These are phyloP conservation scores for Menidia menidia DNA, from an alignment of 2,797 vertebrate genomes.

Conservation along the genomic window DNA sequence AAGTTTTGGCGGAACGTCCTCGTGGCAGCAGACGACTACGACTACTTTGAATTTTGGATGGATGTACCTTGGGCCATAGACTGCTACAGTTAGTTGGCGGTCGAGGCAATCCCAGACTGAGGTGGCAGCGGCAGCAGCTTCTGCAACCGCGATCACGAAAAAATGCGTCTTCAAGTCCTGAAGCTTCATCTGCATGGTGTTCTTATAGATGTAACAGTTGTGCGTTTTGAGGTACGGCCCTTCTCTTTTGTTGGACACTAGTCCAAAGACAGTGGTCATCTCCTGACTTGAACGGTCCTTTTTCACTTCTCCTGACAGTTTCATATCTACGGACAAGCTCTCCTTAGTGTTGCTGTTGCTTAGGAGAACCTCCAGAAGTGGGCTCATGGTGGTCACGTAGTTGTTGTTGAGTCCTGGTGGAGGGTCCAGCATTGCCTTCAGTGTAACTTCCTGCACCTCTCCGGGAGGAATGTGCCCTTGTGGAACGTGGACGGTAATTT, in stretches of 20 bases:
- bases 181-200: slow-evolving; percentile 90
- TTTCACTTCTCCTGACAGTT: slow-evolving; percentile 90
- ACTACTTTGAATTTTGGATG: slow-evolving; percentile 93
- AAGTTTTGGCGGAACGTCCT: slow-evolving; percentile 89
- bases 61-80: slow-evolving; percentile 95
- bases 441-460: slow-evolving; percentile 90
- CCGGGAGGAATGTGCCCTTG: slow-evolving; percentile 89
- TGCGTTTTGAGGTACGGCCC: slow-evolving; percentile 90
- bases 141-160: slow-evolving; percentile 87
- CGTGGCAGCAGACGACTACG: slow-evolving; percentile 89
- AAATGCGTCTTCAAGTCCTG: slow-evolving; percentile 86
- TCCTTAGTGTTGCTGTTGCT: slow-evolving; percentile 89
- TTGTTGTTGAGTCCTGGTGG: slow-evolving; percentile 90
- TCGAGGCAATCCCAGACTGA: slow-evolving; percentile 93
- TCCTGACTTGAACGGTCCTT: slow-evolving; percentile 90
- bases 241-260: slow-evolving; percentile 86
- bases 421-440: slow-evolving; percentile 91
- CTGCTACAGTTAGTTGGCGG: slow-evolving; percentile 86
- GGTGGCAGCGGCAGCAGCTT: slow-evolving; percentile 85
- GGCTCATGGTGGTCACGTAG: slow-evolving; percentile 90
- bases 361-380: slow-evolving; percentile 90
- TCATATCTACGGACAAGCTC: slow-evolving; percentile 89
- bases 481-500: slow-evolving; percentile 89
- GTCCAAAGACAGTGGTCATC: slow-evolving; percentile 89
- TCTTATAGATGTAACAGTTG: slow-evolving; percentile 87